phyloP scores from a whole-genome alignment of 2,888 invertebrate genomes.

The Bellardia bayeri region DNA sequence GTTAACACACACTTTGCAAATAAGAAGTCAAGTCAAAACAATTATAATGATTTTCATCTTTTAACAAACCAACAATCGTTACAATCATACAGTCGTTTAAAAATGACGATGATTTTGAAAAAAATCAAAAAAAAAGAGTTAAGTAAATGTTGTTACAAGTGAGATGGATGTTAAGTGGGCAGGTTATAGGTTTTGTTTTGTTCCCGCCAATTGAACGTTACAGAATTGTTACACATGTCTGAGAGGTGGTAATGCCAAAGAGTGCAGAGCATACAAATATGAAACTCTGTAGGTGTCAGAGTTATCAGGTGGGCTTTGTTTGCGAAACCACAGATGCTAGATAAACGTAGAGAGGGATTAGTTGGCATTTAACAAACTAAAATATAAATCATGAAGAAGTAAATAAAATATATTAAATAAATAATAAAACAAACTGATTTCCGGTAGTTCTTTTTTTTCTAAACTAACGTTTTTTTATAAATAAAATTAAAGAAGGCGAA shows the following conservation, averaged over 20 bases:
- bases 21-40: slow-evolving; percentile 67
- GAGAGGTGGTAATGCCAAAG: slow-evolving; percentile 15
- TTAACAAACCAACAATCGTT: slow-evolving; percentile 6
- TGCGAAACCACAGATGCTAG: slow-evolving; percentile 45
- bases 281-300: slow-evolving; percentile 66
- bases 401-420: not conserved
- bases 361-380: slow-evolving; percentile 38
- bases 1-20: slow-evolving; percentile 44
- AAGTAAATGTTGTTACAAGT: slow-evolving; percentile 21
- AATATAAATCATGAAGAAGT: not conserved
- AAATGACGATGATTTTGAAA: slow-evolving; percentile 52
- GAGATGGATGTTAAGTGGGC: slow-evolving; percentile 57
- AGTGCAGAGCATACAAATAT: slow-evolving; percentile 14
- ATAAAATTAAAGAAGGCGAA: not conserved
- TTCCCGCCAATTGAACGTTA: not conserved
- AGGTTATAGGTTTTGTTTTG: slow-evolving; percentile 22
- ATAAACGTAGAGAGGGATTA: slow-evolving; percentile 6
- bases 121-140: not conserved
- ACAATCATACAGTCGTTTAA: not conserved
- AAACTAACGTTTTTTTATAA: not conserved
- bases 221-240: slow-evolving; percentile 48
- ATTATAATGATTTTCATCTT: slow-evolving; percentile 57
- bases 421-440: slow-evolving; percentile 32
- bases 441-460: slow-evolving; percentile 16
- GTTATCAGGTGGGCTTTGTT: slow-evolving; percentile 64